Evolutionary conservation across 1,140 invertebrate genomes (phyloP).

Genomic region (Gonioctena quinquepunctata): DNA sequence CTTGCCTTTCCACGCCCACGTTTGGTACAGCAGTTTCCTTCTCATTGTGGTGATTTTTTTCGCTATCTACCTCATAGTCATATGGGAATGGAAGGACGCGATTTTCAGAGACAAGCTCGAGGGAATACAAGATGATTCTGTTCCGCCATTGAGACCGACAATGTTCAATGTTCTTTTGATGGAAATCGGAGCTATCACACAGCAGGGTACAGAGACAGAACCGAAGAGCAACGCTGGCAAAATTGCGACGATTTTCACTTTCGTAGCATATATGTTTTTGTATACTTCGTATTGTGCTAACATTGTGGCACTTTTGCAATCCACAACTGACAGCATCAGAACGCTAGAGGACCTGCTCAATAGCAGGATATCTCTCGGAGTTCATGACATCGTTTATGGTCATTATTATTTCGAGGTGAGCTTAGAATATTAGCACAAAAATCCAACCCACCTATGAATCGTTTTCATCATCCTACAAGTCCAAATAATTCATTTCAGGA

Average conservation of each 20-base stretch:
- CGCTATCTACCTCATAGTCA: conserved; percentile 31
- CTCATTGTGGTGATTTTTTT: conserved; percentile 17
- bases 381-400: conserved; percentile 62
- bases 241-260: conserved; percentile 44
- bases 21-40: conserved; percentile 38
- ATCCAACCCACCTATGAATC: not conserved
- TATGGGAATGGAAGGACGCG: conserved; percentile 39
- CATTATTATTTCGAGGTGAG: conserved; percentile 61
- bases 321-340: conserved; percentile 56
- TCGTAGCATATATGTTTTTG: conserved; percentile 47
- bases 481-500: not conserved
- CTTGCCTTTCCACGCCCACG: conserved; percentile 59
- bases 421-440: not conserved
- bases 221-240: conserved; percentile 55
- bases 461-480: no score
- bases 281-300: conserved; percentile 52
- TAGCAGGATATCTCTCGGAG: conserved; percentile 63
- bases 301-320: conserved; percentile 58
- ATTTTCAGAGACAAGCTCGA: conserved; percentile 15
- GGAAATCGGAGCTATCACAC: conserved; percentile 61
- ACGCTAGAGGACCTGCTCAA: conserved; percentile 54
- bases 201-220: conserved; percentile 61
- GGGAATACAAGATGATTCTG: not conserved
- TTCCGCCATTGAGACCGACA: conserved; percentile 7
- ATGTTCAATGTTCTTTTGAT: conserved; percentile 56